Base-by-base conservation (phyloP, 2,888 invertebrate species). In the Andrena praecox region DNA sequence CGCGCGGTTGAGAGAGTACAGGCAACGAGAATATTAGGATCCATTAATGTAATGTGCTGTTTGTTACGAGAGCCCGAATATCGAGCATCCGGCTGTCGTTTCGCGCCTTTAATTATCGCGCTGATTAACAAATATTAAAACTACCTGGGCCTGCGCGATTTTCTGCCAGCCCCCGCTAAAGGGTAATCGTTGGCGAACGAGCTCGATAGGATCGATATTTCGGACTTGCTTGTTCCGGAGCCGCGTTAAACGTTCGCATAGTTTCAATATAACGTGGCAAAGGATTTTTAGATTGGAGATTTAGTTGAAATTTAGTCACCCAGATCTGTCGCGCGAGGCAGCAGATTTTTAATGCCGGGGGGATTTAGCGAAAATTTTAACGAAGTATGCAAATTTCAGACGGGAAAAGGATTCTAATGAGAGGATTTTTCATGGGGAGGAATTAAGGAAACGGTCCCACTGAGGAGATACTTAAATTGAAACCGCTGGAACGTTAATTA, bases 1-100 rank as follows among this genome's bases (percentile, higher is more conserved):
- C 5, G 20, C 64, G 72, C 69, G 77, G 54, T 50, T 63, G 68
- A 48, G 10, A 6, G 27, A 10, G 27, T 56, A 20, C 6, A 62
- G 33, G 16, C 62, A 33, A 16, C 35, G 20, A 29, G 80, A 76
- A 84, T 84, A 87, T 87, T 87, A 87, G 86, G 81, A 84, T 85
- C 83, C 90, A 90, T 90, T 90, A 91, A 89, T 85, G 87, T 87
- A 90, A 90, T 88, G 87, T 82, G 63, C 66, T 82, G 80, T 85
- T 85, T 79, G 77, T 79, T 68, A 35, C 63, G 35, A 24, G 64
- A 56, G 77, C 42, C 62, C 31, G 74, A 60, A 62, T 77, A 78
- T 70, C 77, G 71, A 60, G 59, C 63, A 62, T 77, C 56, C 73
- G 73, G 33, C 62, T 75, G 72, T 72, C 79, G 72, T 85, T 77